Conservation (phyloP, 2,113 vertebrate species). For the Aptenodytes forsteri region DNA sequence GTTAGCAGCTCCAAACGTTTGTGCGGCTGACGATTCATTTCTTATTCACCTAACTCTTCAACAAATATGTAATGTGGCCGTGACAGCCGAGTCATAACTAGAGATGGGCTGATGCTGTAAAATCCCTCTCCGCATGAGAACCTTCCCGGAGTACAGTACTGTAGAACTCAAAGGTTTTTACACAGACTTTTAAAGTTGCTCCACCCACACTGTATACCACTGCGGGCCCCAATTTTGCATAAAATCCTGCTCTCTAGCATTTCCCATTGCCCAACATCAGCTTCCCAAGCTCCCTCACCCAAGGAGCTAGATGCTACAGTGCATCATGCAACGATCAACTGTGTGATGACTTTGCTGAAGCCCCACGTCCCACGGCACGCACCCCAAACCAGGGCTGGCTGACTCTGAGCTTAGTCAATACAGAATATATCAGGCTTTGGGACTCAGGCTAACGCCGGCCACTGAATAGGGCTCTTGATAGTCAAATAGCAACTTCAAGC, state of each 20-base stretch:
- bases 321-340: accelerated
- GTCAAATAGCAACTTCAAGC: not conserved
- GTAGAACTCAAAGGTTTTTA: not conserved
- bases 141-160: not conserved
- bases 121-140: accelerated
- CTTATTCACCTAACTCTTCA: not conserved
- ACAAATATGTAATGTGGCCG: accelerated
- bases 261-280: not conserved
- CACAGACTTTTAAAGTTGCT: not conserved
- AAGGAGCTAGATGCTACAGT: not conserved
- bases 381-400: not conserved
- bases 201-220: not conserved
- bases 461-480: not conserved
- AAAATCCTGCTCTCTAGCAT: not conserved
- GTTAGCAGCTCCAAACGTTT: slow-evolving; percentile 27
- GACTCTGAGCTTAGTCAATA: not conserved
- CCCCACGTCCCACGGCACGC: accelerated
- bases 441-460: not conserved
- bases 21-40: slow-evolving; percentile 4
- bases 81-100: not conserved
- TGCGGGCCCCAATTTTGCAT: not conserved
- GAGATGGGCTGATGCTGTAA: not conserved
- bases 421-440: not conserved
- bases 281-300: not conserved
- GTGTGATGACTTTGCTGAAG: not conserved